Evolutionary conservation across 1,140 invertebrate species (phyloP), one percentile per base, ranked within the genome.

Genomic region (Trigoniulus corallinus): DNA sequence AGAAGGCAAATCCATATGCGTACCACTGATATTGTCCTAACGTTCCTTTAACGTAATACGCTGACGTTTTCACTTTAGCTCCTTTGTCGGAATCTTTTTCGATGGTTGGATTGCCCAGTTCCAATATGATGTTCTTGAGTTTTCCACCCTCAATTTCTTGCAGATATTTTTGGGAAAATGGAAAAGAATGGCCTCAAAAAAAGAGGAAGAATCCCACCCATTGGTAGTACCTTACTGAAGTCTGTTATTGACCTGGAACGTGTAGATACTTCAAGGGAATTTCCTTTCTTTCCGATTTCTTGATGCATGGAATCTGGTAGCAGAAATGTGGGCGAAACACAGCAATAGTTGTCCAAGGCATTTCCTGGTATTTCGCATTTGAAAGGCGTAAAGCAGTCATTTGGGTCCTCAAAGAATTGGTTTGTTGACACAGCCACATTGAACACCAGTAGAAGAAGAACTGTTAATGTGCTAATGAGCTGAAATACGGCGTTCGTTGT

Each of bases 311-410:
- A 72, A 58, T 83, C 74, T 1, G 84, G 85, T 44, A 91, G 78
- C 10, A 84, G 89, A 67, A 89, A 95, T 21, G 88, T 94, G 12
- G 87, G 88, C 58, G 88, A 86, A 58, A 94, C 88, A 88, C 89
- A 96, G 71, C 91, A 96, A 64, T 88, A 93, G 0, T 88, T 91
- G 67, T 95, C 86, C 77, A 93, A 88, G 7, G 89, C 82, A 55
- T 82, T 75, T 22, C 80, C 65, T 1, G 84, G 83, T 41, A 89
- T 84, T 55, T 85, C 83, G 56, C 89, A 85, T 10, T 89, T 85
- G 24, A 20, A 44, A 7, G 29, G 15, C 7, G 7, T 34, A 7
- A 44, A 20, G 52, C 64, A 66, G 37, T 63, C 58, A 45, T 74
- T 74, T 0, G 71, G 72, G 69, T 72, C 67, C 2, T 72, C 71